These are phyloP conservation scores for Scotopteryx bipunctaria DNA, from an alignment of 2,888 invertebrate species.

Conservation along the genomic window DNA sequence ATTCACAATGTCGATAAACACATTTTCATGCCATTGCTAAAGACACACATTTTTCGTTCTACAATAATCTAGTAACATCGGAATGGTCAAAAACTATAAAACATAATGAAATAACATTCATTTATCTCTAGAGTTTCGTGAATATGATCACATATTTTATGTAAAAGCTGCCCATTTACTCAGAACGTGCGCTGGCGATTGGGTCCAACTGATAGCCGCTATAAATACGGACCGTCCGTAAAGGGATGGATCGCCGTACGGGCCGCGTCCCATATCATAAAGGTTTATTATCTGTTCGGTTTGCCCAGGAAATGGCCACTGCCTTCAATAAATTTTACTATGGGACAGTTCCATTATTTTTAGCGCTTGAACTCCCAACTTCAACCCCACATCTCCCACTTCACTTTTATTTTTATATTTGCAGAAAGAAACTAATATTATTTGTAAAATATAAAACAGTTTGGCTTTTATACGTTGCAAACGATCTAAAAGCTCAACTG, in stretches of 20 bases:
- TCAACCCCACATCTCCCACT: background rate
- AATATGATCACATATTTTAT: slow-evolving; percentile 29
- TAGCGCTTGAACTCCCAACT: background rate
- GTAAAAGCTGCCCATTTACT: slow-evolving; percentile 35
- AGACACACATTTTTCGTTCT: no score
- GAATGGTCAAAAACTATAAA: no score
- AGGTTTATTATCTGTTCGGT: slow-evolving; percentile 43
- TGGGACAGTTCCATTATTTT: slow-evolving; percentile 13
- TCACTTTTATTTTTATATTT: no score
- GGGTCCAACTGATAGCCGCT: slow-evolving; percentile 36
- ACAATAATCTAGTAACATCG: no score
- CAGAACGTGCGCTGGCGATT: slow-evolving; percentile 32
- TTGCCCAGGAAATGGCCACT: slow-evolving; percentile 25
- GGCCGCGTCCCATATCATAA: slow-evolving; percentile 42
- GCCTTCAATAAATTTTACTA: slow-evolving; percentile 14
- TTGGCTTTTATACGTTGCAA: no score
- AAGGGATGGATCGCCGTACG: slow-evolving; percentile 41
- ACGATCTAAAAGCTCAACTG: no score
- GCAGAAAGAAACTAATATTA: no score
- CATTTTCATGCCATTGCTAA: no score
- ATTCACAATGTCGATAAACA: no score
- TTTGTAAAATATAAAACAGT: no score
- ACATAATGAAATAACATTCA: background rate
- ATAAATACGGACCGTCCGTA: slow-evolving; percentile 33
- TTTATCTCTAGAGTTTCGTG: background rate